Conservation (phyloP, 2,797 vertebrate genomes). For the Okamejei kenojei region DNA sequence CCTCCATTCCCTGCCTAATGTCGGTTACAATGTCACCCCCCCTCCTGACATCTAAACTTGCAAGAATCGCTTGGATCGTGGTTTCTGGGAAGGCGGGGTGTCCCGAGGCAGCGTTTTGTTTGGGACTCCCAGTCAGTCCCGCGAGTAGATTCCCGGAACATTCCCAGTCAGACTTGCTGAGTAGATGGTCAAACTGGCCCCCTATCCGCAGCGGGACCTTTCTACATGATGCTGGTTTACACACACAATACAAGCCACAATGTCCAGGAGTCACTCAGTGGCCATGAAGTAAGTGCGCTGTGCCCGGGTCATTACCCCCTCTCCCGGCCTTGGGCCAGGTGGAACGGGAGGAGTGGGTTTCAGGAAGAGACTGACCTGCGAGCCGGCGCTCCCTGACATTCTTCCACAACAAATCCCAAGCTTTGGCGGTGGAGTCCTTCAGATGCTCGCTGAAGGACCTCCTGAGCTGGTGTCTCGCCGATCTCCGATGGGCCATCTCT, state of each 20-base stretch:
- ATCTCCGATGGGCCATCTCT: constrained; percentile 51
- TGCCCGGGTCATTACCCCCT: background rate
- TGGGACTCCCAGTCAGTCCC: too few relatives aligned
- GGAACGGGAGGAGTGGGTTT: background rate
- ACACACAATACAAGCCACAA: too few relatives aligned
- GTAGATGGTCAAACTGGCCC: background rate
- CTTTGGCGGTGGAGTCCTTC: constrained; percentile 74
- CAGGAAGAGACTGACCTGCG: constrained; percentile 70
- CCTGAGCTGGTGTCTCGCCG: constrained; percentile 63
- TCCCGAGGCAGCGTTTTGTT: background rate
- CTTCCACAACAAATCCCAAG: constrained; percentile 83
- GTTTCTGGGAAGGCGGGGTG: background rate
- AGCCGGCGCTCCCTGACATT: constrained; percentile 76
- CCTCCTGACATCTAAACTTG: background rate
- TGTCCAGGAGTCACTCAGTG: too few relatives aligned
- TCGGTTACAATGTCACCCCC: too few relatives aligned
- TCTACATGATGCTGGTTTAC: background rate
- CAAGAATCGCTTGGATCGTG: background rate
- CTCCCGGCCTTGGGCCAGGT: background rate
- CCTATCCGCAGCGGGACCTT: background rate
- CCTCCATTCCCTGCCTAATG: too few relatives aligned
- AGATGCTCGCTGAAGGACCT: constrained; percentile 80
- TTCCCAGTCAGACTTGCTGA: background rate
- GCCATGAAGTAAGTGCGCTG: too few relatives aligned
- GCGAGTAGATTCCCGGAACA: too few relatives aligned